These are phyloP conservation scores for Clunio marinus DNA, from an alignment of 2,888 invertebrate species.

Conservation along the genomic window DNA sequence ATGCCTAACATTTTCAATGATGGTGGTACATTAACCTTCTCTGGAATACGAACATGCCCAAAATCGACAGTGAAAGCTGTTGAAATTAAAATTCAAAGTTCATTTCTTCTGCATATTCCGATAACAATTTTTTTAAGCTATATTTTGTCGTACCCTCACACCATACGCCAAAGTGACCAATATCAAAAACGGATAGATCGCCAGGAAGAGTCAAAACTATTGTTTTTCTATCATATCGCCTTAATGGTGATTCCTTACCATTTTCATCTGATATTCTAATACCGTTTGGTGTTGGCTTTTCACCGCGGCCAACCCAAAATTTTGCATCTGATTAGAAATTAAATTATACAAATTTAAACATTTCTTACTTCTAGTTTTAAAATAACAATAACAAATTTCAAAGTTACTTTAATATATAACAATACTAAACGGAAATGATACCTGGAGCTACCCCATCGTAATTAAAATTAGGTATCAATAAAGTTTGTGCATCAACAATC, in stretches of 20 bases:
- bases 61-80: conserved; percentile 84
- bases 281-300: conserved; percentile 76
- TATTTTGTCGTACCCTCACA: conserved; percentile 64
- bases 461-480: conserved; percentile 82
- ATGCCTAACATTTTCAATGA: conserved; percentile 90
- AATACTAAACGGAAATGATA: too few species aligned
- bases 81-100: too few species aligned
- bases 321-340: conserved; percentile 66
- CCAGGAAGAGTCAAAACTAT: conserved; percentile 84
- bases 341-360: too few species aligned
- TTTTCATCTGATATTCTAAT: conserved; percentile 87
- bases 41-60: conserved; percentile 76
- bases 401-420: too few species aligned
- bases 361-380: too few species aligned
- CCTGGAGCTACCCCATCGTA: conserved; percentile 92
- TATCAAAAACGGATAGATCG: conserved; percentile 85
- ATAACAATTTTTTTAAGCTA: too few species aligned
- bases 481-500: conserved; percentile 87
- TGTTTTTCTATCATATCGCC: conserved; percentile 79
- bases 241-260: conserved; percentile 73
- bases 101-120: too few species aligned
- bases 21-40: conserved; percentile 76
- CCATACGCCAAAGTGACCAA: conserved; percentile 90
- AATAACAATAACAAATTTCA: too few species aligned
- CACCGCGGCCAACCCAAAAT: conserved; percentile 86